These are phyloP conservation scores for Calliopum simillimum DNA, from an alignment of 2,888 invertebrate genomes.

Conservation along the genomic window DNA sequence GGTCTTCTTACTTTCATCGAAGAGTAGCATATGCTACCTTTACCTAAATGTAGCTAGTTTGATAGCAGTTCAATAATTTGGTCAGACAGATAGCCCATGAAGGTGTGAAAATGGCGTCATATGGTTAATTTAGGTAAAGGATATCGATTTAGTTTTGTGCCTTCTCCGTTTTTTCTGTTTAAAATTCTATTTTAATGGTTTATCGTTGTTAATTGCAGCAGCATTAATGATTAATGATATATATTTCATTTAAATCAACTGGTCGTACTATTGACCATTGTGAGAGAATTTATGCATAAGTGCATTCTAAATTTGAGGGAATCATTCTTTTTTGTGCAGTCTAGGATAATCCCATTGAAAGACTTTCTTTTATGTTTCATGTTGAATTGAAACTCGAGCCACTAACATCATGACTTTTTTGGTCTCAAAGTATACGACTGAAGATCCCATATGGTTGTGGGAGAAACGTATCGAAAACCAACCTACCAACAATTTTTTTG, in stretches of 20 bases:
- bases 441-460: too few relatives aligned
- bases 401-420: too few relatives aligned
- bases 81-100: background rate
- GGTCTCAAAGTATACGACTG: too few relatives aligned
- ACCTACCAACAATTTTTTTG: too few relatives aligned
- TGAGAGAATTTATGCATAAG: too few relatives aligned
- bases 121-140: constrained; percentile 34
- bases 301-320: too few relatives aligned
- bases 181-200: constrained; percentile 21
- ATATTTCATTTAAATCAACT: constrained; percentile 52
- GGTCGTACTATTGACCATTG: background rate
- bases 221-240: constrained; percentile 62
- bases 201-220: constrained; percentile 46
- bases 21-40: constrained; percentile 37
- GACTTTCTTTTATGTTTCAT: too few relatives aligned
- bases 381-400: too few relatives aligned
- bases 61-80: constrained; percentile 3
- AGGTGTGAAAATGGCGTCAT: constrained; percentile 30
- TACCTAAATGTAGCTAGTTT: constrained; percentile 27
- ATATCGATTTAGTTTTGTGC: constrained; percentile 22
- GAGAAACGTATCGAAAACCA: too few relatives aligned
- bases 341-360: too few relatives aligned
- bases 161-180: constrained; percentile 4
- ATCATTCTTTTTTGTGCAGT: too few relatives aligned
- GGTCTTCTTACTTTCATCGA: background rate